A percentile compares a stretch with the other conserved stretches of the same genome.
Conservation (phyloP, 2,797 vertebrate genomes). For the Crax fasciolata region DNA sequence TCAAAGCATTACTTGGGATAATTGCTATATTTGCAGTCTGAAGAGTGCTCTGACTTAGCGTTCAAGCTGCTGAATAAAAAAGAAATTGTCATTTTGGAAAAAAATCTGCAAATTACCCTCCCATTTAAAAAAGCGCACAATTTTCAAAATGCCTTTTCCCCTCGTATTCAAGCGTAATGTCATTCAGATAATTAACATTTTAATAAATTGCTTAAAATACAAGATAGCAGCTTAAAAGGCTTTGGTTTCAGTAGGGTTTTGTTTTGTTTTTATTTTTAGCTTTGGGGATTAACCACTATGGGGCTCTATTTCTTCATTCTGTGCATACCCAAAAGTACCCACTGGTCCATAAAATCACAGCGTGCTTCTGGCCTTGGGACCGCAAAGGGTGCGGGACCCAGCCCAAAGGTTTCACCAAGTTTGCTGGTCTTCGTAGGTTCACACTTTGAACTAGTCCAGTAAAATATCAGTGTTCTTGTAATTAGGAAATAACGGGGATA, state of each 20-base stretch:
- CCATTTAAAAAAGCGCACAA: constrained; percentile 88
- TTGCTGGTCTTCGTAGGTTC: constrained; percentile 19
- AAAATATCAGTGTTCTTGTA: constrained; percentile 38
- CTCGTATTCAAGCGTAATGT: constrained; percentile 57
- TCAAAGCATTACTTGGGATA: constrained; percentile 97
- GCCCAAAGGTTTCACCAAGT: not conserved
- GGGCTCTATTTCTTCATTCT: constrained; percentile 70
- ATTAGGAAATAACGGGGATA: constrained; percentile 74
- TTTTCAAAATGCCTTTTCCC: constrained; percentile 81
- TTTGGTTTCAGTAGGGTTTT: constrained; percentile 76
- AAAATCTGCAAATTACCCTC: constrained; percentile 95
- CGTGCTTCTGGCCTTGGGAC: not conserved
- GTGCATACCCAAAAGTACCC: constrained; percentile 68
- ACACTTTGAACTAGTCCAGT: not conserved
- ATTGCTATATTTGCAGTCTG: constrained; percentile 98
- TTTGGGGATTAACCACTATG: constrained; percentile 76
- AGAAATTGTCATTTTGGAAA: constrained; percentile 92
- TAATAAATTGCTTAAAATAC: constrained; percentile 86
- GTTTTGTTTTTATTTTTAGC: constrained; percentile 77
- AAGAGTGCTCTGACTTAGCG: constrained; percentile 91
- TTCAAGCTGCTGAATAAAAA: constrained; percentile 94
- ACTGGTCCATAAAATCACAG: constrained; percentile 24
- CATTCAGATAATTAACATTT: constrained; percentile 59
- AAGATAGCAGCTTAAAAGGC: constrained; percentile 86
- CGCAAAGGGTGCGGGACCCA: not conserved